Conservation (phyloP, 2,888 invertebrate species). For the Eupsilia transversa region DNA sequence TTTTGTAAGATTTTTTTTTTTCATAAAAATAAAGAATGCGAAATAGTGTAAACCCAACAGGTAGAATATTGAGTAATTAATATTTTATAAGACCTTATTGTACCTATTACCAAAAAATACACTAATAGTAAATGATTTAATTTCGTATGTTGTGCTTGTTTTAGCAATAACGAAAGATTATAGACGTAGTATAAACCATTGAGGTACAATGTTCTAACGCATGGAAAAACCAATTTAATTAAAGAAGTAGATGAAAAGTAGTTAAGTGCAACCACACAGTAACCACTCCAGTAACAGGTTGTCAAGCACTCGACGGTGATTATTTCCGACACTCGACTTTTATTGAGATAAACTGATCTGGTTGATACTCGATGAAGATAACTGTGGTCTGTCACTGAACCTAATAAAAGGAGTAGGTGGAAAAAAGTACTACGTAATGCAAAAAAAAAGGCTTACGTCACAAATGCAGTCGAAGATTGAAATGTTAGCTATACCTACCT, state of each 20-base stretch:
- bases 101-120: too few species aligned
- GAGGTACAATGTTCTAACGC: too few species aligned
- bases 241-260: conserved; percentile 13
- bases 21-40: too few species aligned
- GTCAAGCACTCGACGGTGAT: conserved; percentile 25
- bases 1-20: too few species aligned
- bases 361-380: conserved; percentile 19
- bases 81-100: too few species aligned
- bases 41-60: too few species aligned
- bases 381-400: background rate
- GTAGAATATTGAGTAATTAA: too few species aligned
- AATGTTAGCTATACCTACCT: too few species aligned
- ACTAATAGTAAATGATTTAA: too few species aligned
- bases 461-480: background rate
- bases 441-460: background rate
- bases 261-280: conserved; percentile 8
- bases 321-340: conserved; percentile 50
- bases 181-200: background rate
- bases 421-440: background rate
- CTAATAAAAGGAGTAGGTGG: background rate
- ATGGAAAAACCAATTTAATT: conserved; percentile 26
- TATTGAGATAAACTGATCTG: conserved; percentile 47
- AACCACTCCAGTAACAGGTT: conserved; percentile 14
- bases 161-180: background rate
- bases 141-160: background rate